Evolutionary conservation across 2,797 vertebrate genomes (phyloP).

Genomic region (Scleropages formosus): DNA sequence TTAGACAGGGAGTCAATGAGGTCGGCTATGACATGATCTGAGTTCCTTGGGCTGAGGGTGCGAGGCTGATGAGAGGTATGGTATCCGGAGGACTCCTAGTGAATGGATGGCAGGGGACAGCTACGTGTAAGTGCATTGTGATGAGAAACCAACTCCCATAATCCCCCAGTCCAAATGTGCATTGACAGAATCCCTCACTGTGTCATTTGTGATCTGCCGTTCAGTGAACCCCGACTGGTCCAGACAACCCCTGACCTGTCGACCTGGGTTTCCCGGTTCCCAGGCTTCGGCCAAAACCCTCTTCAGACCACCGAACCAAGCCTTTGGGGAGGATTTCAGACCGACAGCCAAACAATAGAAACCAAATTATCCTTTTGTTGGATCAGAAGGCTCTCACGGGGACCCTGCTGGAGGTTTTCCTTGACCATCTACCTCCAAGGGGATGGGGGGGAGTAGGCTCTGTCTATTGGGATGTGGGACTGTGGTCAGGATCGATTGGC

Average conservation of each 20-base stretch:
- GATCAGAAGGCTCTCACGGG: slow-evolving; percentile 40
- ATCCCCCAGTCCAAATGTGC: not conserved
- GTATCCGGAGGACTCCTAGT: slow-evolving; percentile 23
- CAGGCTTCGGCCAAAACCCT: not conserved
- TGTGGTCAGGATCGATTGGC: slow-evolving; percentile 51
- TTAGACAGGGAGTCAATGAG: slow-evolving; percentile 18
- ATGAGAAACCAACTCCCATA: not conserved
- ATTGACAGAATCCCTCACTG: not conserved
- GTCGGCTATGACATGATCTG: slow-evolving; percentile 45
- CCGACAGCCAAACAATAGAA: not conserved
- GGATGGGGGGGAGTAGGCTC: slow-evolving; percentile 42
- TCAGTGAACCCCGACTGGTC: not conserved
- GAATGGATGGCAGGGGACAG: not conserved
- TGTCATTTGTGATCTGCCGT: not conserved
- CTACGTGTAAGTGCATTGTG: no score
- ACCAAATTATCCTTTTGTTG: not conserved
- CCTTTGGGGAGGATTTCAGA: not conserved
- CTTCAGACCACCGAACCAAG: not conserved
- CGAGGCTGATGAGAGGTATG: slow-evolving; percentile 32
- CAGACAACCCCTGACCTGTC: not conserved
- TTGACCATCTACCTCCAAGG: slow-evolving; percentile 54
- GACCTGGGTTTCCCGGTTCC: no score
- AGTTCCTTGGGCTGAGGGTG: slow-evolving; percentile 27
- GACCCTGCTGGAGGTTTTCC: slow-evolving; percentile 54
- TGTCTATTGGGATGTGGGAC: slow-evolving; percentile 45